Evolutionary conservation across 2,797 vertebrate species (phyloP).

Genomic region (Lindbergichthys nudifrons): DNA sequence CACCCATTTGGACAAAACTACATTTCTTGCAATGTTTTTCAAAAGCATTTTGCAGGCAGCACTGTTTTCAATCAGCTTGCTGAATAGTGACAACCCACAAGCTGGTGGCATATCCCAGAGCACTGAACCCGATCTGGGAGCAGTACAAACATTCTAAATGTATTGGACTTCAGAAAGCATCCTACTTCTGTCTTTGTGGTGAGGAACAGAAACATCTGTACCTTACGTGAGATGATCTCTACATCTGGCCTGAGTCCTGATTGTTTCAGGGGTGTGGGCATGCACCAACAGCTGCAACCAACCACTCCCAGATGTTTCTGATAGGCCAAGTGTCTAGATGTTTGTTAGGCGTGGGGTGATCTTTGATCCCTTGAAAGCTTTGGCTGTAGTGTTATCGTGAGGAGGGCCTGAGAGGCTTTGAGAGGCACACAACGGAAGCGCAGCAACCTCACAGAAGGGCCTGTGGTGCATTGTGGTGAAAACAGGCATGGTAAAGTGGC

Average conservation of each 20-base stretch:
- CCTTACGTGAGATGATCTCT: slow-evolving; percentile 81
- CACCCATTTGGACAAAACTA: slow-evolving; percentile 33
- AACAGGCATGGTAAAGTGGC: slow-evolving; percentile 76
- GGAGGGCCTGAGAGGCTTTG: slow-evolving; percentile 56
- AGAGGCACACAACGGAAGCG: slow-evolving; percentile 73
- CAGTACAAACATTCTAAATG: slow-evolving; percentile 76
- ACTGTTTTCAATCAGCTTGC: slow-evolving; percentile 72
- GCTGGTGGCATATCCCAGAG: slow-evolving; percentile 62
- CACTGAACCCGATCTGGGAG: slow-evolving; percentile 69
- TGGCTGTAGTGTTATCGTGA: slow-evolving; percentile 75
- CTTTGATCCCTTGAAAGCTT: slow-evolving; percentile 78
- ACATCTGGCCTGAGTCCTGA: slow-evolving; percentile 80
- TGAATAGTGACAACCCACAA: slow-evolving; percentile 71
- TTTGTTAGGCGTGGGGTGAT: slow-evolving; percentile 80
- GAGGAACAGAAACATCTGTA: slow-evolving; percentile 79
- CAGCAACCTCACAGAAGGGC: slow-evolving; percentile 73
- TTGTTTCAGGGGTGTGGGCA: slow-evolving; percentile 79
- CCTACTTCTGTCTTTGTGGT: slow-evolving; percentile 61
- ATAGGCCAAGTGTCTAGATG: slow-evolving; percentile 79
- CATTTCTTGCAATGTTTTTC: slow-evolving; percentile 42
- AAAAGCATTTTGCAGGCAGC: slow-evolving; percentile 36
- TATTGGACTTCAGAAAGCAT: slow-evolving; percentile 74
- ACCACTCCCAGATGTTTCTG: slow-evolving; percentile 83
- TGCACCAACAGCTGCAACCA: slow-evolving; percentile 78
- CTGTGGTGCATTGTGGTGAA: slow-evolving; percentile 70